Percentiles rank a stretch among this genome's conserved stretches.
Evolutionary conservation across 1,140 invertebrate species (phyloP).

Genomic region (Oreohelix idahoensis): DNA sequence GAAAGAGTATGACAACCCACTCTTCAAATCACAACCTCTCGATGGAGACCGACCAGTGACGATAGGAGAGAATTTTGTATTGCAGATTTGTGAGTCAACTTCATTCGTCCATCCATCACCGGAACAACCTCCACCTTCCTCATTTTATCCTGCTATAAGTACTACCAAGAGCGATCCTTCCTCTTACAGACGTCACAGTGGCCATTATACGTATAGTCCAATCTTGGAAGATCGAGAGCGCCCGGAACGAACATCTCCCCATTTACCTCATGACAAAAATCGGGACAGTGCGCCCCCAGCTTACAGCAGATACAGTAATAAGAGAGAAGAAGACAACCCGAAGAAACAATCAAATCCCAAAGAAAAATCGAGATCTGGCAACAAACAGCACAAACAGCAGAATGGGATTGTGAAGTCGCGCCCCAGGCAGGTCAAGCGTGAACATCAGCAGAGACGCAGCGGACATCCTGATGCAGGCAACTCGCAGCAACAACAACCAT

Average conservation of each 20-base stretch:
- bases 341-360: neutral
- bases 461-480: conserved; percentile 4
- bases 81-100: conserved; percentile 25
- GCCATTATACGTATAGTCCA: conserved; percentile 7
- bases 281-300: neutral
- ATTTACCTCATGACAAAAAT: neutral
- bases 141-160: conserved; percentile 8
- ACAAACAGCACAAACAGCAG: neutral
- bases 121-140: neutral
- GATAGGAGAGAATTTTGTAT: neutral
- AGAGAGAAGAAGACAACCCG: neutral
- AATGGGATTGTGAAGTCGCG: conserved; percentile 19
- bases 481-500: neutral
- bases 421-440: conserved; percentile 35
- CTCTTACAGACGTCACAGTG: conserved; percentile 19
- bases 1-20: conserved; percentile 40
- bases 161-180: neutral
- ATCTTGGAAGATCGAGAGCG: neutral
- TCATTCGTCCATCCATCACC: conserved; percentile 27
- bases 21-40: conserved; percentile 18
- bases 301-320: neutral
- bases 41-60: neutral
- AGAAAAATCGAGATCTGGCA: neutral
- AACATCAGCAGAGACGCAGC: conserved; percentile 25
- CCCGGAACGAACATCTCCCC: neutral